These are phyloP conservation scores for Periphyllus acericola DNA, from an alignment of 2,888 invertebrate genomes.

Conservation along the genomic window DNA sequence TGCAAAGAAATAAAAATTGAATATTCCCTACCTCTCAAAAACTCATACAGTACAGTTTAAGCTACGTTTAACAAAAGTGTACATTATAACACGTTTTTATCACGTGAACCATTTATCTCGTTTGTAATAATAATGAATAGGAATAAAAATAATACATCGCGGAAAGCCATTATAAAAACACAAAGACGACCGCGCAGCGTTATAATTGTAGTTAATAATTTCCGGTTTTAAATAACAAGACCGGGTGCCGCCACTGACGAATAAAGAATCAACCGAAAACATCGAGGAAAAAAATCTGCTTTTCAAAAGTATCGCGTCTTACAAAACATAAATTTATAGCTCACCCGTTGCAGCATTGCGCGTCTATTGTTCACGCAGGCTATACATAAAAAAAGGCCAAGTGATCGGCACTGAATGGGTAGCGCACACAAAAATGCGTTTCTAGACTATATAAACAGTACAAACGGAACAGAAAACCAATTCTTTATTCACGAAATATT, in stretches of 20 bases:
- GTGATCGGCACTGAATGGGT: background rate
- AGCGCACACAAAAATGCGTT: background rate
- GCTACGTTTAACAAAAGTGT: background rate
- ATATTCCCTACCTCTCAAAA: too few relatives aligned
- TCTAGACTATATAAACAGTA: background rate
- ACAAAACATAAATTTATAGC: background rate
- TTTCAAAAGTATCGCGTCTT: too few relatives aligned
- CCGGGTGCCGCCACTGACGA: too few relatives aligned
- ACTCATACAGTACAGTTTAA: background rate
- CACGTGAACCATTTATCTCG: constrained; percentile 3
- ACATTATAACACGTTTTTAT: background rate
- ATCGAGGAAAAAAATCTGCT: too few relatives aligned
- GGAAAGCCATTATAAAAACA: background rate
- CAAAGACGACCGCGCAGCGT: background rate
- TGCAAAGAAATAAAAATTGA: too few relatives aligned
- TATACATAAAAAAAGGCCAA: background rate
- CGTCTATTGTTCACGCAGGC: background rate
- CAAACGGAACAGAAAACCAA: background rate
- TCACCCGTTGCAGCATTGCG: background rate
- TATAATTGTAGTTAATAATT: constrained; percentile 25
- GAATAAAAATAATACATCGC: background rate
- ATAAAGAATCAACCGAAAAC: background rate
- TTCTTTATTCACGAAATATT: background rate
- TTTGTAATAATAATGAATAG: constrained; percentile 14
- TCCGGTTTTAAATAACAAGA: constrained; percentile 18